Conservation (phyloP, 2,888 invertebrate genomes). For the Phengaris arion region DNA sequence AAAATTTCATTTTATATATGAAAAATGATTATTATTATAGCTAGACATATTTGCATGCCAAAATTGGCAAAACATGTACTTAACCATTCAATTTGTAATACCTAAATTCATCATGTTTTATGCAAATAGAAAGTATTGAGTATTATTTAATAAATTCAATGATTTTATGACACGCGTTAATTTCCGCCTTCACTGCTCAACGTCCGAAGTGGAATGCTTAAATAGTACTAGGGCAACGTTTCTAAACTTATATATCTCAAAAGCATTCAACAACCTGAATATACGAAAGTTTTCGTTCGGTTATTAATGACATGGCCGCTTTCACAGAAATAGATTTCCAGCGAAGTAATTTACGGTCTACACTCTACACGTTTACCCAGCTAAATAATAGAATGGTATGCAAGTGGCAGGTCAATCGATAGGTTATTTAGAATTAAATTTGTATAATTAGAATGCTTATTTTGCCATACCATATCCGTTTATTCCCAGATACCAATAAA, state of each 20-base stretch:
- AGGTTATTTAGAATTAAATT: conserved; percentile 16
- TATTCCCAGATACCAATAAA: too few species aligned
- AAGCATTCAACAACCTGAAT: neutral
- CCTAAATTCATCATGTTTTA: too few species aligned
- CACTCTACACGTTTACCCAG: conserved; percentile 22
- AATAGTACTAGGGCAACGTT: neutral
- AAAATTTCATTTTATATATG: too few species aligned
- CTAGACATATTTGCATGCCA: too few species aligned
- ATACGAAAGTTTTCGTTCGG: conserved; percentile 18
- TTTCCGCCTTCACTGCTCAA: too few species aligned
- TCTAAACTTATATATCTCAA: neutral
- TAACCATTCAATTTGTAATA: too few species aligned
- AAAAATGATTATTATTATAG: too few species aligned
- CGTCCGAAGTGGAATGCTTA: neutral
- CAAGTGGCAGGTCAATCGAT: conserved; percentile 35
- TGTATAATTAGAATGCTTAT: neutral
- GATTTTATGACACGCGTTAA: too few species aligned
- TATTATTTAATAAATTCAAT: too few species aligned
- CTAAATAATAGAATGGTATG: conserved; percentile 34
- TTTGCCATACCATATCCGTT: neutral
- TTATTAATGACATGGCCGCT: conserved; percentile 28
- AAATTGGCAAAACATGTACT: too few species aligned
- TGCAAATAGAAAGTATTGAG: too few species aligned
- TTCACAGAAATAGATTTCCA: conserved; percentile 34
- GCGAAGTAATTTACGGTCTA: conserved; percentile 27